Base-by-base conservation (phyloP, 1,140 invertebrate species). In the Hycleus cichorii region DNA sequence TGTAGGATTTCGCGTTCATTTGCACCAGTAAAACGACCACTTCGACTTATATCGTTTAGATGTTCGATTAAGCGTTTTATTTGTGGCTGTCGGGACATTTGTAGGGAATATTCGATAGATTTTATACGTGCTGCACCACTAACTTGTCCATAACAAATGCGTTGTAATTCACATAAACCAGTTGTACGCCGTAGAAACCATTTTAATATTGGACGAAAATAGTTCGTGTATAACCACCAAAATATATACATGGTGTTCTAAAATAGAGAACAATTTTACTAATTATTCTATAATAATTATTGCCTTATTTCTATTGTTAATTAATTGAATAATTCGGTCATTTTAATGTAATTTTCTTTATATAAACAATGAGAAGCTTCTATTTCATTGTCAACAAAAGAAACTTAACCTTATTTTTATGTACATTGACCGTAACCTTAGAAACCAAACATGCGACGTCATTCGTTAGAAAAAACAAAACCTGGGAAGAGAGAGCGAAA, bases 111-210 rank as follows among this genome's bases (percentile, higher is more conserved):
- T 79, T 94, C 92, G 9, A 95, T 83, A 58, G 78, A 82, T 45
- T 83, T 75, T 0, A 85, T 83, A 59, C 92, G 78, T 24, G 78
- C 72, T 47, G 87, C 84, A 3, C 93, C 92, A 11, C 78, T 73
- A 18, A 78, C 77, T 63, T 90, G 83, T 5, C 88, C 89, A 73
- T 95, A 96, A 70, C 91, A 94, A 55, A 96, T 91, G 65, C 94
- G 80, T 73, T 97, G 91, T 3, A 97, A 74, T 76, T 97, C 93
- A 75, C 91, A 95, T 62, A 95, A 79, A 58, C 84, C 82, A 8
- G 93, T 96, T 10, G 89, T 90, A 70, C 84, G 85, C 49, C 86
- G 80, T 24, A 96, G 74, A 69, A 95, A 85, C 89, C 92, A 94
- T 79, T 97, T 97, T 43, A 91, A 78, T 48, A 89, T 73, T 1